Evolutionary conservation across 1,140 invertebrate species (phyloP), one percentile per base, ranked within the genome.

Genomic region (Diploscapter pachys): DNA sequence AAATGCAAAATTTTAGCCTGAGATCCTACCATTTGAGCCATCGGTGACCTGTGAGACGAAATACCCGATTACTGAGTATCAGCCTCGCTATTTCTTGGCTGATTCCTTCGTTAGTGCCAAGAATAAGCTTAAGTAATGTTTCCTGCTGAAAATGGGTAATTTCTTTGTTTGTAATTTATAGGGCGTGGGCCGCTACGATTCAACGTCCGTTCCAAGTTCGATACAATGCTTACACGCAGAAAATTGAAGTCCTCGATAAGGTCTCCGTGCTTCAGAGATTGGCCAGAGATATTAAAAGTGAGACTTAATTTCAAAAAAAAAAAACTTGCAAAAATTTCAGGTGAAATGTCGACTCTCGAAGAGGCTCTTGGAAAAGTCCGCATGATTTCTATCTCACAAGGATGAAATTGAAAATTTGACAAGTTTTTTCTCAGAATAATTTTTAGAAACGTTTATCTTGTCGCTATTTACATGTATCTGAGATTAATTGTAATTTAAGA

Each of bases 41-140:
- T 86, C 88, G 1, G 89, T 91, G 77, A 96, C 94, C 0, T 91
- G 91, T 2, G 81, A 91, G 9, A 93, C 95, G 82, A 92, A 92
- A 82, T 99, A 98, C 86, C 95, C 95, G 50, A 97, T 98, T 77
- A 98, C 95, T 0, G 91, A 94, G 81, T 98, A 95, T 87, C 96
- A 99, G 87, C 95, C 95, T 0, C 88, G 96, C 3, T 99, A 99
- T 86, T 98, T 91, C 85, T 91, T 97, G 0, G 92, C 95, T 0
- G 93, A 97, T 79, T 93, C 93, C 83, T 99, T 99, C 83, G 92
- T 94, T 79, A 92, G 93, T 85, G 95, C 94, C 31, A 97, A 98
- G 87, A 92, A 95, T 78, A 96, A 96, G 88, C 92, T 98, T 89
- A 93, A 92, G 95, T 98, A 89, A 91, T 91, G 67, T 49, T n/a